Evolutionary conservation across 2,888 invertebrate species (phyloP).

Genomic region (Nomada ferruginata): DNA sequence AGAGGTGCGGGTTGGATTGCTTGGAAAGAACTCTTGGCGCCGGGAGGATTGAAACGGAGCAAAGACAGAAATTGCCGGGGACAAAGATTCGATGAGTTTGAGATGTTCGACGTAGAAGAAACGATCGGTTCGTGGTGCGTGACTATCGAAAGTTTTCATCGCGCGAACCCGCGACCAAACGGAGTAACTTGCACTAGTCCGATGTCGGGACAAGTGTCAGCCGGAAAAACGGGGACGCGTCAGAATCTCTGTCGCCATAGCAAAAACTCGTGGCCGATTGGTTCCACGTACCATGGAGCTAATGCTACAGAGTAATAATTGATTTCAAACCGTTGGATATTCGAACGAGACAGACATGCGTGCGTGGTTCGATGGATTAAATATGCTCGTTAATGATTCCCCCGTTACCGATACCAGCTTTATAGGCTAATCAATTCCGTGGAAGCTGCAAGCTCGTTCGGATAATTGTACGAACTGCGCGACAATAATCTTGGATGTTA

Average conservation of each 20-base stretch:
- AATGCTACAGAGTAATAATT: conserved; percentile 23
- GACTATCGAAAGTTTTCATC: conserved; percentile 37
- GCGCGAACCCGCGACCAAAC: conserved; percentile 1
- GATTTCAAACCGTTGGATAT: conserved; percentile 9
- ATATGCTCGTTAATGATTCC: conserved; percentile 13
- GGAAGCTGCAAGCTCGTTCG: background rate
- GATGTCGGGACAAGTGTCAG: conserved; percentile 31
- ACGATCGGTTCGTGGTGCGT: background rate
- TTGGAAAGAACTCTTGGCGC: too few species aligned
- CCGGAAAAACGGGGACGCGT: conserved; percentile 27
- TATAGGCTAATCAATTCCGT: background rate
- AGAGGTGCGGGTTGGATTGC: too few species aligned
- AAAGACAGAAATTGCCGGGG: background rate
- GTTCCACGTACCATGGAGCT: background rate
- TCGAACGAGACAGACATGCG: background rate
- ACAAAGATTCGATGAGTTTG: background rate
- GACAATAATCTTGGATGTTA: background rate
- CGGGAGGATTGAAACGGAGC: background rate
- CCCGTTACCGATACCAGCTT: background rate
- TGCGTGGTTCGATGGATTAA: background rate
- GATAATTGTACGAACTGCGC: conserved; percentile 15
- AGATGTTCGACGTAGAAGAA: background rate
- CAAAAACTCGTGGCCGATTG: conserved; percentile 21
- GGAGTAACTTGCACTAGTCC: conserved; percentile 33
- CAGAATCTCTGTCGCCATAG: conserved; percentile 15